Evolutionary conservation across 1,140 invertebrate species (phyloP).

Genomic region (Adelges cooleyi): DNA sequence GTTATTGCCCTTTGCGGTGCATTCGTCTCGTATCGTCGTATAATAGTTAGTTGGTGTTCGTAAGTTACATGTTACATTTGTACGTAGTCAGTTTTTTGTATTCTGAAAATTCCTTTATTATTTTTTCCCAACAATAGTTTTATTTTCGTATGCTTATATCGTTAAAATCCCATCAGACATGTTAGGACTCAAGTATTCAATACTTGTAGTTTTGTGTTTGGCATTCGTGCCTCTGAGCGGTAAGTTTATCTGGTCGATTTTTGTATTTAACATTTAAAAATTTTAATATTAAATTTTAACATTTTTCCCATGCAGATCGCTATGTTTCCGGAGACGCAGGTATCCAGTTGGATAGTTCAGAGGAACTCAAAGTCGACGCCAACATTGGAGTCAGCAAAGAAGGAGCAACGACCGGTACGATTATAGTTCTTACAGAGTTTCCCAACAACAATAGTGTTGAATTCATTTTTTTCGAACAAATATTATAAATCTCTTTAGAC

Average conservation of each 20-base stretch:
- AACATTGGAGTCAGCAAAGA: constrained; percentile 2
- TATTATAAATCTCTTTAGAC: neutral
- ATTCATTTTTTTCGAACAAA: neutral
- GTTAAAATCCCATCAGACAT: neutral
- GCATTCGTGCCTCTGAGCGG: neutral
- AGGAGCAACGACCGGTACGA: constrained; percentile 9
- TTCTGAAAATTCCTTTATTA: neutral
- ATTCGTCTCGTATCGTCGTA: neutral
- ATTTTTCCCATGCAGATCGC: neutral
- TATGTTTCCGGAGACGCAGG: neutral
- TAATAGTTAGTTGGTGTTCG: neutral
- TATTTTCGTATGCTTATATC: neutral
- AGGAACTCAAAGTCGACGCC: neutral
- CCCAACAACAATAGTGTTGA: neutral
- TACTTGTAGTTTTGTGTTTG: neutral
- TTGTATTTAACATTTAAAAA: neutral
- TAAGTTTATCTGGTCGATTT: neutral
- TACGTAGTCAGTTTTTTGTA: neutral
- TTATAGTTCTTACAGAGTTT: too few species aligned
- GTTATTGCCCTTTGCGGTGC: neutral
- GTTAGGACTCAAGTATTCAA: neutral
- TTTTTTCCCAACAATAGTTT: neutral
- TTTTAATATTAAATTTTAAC: neutral
- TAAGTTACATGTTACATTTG: neutral
- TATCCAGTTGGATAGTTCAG: neutral